These are phyloP conservation scores for Clanis bilineata DNA, from an alignment of 2,888 invertebrate species.

Conservation along the genomic window DNA sequence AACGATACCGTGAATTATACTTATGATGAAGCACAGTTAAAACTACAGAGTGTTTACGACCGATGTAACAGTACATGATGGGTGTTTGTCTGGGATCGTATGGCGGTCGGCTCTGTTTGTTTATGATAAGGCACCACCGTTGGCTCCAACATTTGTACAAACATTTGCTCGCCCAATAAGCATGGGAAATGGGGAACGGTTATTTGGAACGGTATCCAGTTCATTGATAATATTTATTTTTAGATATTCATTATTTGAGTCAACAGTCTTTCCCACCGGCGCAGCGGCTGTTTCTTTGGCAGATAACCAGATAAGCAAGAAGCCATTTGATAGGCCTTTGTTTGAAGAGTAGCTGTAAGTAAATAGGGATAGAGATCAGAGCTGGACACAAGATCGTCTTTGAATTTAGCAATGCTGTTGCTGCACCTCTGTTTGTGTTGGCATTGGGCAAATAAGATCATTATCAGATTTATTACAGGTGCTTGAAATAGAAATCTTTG, in stretches of 20 bases:
- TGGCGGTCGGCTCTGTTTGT: slow-evolving; percentile 32
- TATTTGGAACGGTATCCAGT: not conserved
- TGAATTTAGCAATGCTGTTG: no score
- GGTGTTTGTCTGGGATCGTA: slow-evolving; percentile 27
- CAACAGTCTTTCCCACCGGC: not conserved
- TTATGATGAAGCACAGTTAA: slow-evolving; percentile 1
- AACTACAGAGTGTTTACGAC: not conserved
- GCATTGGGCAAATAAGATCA: no score
- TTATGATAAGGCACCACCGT: slow-evolving; percentile 32
- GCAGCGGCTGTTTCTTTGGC: not conserved
- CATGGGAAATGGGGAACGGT: slow-evolving; percentile 24
- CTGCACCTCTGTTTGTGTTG: no score
- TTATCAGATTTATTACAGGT: no score
- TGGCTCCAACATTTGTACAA: slow-evolving; percentile 27
- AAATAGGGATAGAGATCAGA: no score
- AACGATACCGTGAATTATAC: not conserved
- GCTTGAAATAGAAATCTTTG: no score
- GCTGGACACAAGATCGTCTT: no score
- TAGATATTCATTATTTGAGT: slow-evolving; percentile 10
- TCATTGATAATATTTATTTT: slow-evolving; percentile 11
- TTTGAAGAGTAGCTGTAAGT: no score
- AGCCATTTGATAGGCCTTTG: no score
- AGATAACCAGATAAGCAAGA: not conserved
- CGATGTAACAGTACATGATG: slow-evolving; percentile 17
- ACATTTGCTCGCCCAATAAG: slow-evolving; percentile 32